These are phyloP conservation scores for Paramormyrops kingsleyae DNA, from an alignment of 2,113 vertebrate genomes.

Conservation along the genomic window DNA sequence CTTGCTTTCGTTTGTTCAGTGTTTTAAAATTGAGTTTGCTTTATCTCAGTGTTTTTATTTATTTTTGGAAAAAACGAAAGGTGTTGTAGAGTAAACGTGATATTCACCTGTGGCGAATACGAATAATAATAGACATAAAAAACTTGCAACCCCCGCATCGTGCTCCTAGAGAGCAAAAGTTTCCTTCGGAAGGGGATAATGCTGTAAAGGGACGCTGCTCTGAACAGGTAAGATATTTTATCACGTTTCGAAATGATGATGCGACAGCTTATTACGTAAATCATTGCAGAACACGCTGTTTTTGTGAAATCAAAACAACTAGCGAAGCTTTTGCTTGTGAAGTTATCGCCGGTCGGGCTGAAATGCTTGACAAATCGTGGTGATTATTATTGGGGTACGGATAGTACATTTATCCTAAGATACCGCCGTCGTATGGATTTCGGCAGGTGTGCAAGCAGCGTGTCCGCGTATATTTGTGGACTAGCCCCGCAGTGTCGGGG, in stretches of 20 bases:
- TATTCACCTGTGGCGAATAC: conserved; percentile 25
- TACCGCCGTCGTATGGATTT: neutral
- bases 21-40: conserved; percentile 3
- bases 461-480: neutral
- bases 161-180: conserved; percentile 52
- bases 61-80: conserved; percentile 27
- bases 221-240: conserved; percentile 55
- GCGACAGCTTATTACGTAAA: conserved; percentile 22
- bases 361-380: neutral
- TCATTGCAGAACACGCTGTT: neutral
- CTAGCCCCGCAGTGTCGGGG: neutral
- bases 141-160: conserved; percentile 29
- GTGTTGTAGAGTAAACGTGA: conserved; percentile 5
- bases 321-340: neutral
- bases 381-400: neutral
- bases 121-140: conserved; percentile 42
- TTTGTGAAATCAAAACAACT: neutral
- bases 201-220: conserved; percentile 41
- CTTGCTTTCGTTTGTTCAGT: neutral
- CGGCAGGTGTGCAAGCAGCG: neutral
- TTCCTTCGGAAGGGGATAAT: conserved; percentile 51
- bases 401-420: neutral
- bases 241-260: conserved; percentile 8
- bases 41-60: neutral
- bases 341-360: neutral